phyloP scores from a whole-genome alignment of 2,888 invertebrate genomes.

The Brachylomia viminalis region DNA sequence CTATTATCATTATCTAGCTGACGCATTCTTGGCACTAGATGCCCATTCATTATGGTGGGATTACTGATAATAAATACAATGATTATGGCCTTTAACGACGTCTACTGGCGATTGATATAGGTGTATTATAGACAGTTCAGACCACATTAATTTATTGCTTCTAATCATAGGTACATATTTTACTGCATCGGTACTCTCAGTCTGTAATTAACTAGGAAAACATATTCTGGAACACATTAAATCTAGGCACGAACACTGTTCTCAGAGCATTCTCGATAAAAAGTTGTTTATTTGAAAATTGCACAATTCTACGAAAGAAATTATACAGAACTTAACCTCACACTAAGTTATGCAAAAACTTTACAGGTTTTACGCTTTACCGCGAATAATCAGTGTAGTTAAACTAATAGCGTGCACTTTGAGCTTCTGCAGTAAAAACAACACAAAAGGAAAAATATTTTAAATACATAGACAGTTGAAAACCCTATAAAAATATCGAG shows the following conservation, averaged over 20 bases:
- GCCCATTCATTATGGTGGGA: constrained; percentile 37
- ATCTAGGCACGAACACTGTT: constrained; percentile 31
- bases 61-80: constrained; percentile 50
- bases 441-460: constrained; percentile 5
- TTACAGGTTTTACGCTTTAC: constrained; percentile 38
- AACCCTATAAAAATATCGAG: constrained; percentile 42
- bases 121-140: background rate
- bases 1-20: constrained; percentile 33
- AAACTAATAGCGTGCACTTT: constrained; percentile 42
- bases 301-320: constrained; percentile 46
- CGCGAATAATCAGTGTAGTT: constrained; percentile 51
- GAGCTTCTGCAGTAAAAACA: constrained; percentile 2
- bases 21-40: constrained; percentile 40
- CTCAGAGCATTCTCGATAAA: constrained; percentile 39
- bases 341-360: constrained; percentile 59
- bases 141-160: background rate
- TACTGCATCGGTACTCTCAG: background rate
- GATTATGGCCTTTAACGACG: constrained; percentile 20
- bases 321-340: constrained; percentile 57
- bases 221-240: constrained; percentile 18
- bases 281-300: constrained; percentile 53
- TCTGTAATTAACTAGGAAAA: constrained; percentile 9
- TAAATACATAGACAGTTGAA: constrained; percentile 29
- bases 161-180: background rate
- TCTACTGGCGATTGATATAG: constrained; percentile 29